A percentile compares a stretch with the other conserved stretches of the same genome.
Evolutionary conservation across 1,140 invertebrate species (phyloP).

Genomic region (Zaprionus inermis): DNA sequence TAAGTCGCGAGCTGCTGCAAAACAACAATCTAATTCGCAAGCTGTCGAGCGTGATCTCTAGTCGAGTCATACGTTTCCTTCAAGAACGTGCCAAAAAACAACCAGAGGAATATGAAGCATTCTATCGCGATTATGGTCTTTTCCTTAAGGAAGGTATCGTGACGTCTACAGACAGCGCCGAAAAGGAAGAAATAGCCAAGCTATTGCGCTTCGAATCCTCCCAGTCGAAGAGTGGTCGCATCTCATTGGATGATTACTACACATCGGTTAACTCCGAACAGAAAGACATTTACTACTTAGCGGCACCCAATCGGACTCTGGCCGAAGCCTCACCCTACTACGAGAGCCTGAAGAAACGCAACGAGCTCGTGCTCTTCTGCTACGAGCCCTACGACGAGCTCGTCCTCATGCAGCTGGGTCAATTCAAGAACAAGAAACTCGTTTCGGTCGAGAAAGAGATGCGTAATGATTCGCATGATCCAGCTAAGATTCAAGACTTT

Average conservation of each 20-base stretch:
- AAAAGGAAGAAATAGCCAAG: constrained; percentile 97
- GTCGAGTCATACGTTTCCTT: constrained; percentile 93
- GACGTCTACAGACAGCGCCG: constrained; percentile 89
- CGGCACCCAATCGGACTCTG: constrained; percentile 95
- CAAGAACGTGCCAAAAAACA: constrained; percentile 94
- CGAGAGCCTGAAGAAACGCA: constrained; percentile 94
- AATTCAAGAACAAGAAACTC: constrained; percentile 92
- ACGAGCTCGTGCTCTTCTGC: constrained; percentile 97
- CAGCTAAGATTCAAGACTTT: constrained; percentile 86
- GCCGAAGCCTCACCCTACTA: constrained; percentile 97
- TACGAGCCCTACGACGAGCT: constrained; percentile 98
- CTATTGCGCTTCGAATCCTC: constrained; percentile 97
- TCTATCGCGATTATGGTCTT: constrained; percentile 96
- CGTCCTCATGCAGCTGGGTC: constrained; percentile 94
- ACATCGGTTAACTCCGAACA: constrained; percentile 90
- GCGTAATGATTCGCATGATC: constrained; percentile 87
- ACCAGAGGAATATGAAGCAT: constrained; percentile 91
- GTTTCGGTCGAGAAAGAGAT: constrained; percentile 98
- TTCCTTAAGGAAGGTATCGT: constrained; percentile 98
- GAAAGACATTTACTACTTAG: constrained; percentile 96
- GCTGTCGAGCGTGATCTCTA: constrained; percentile 93
- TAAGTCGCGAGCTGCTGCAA: constrained; percentile 97
- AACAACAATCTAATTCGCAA: constrained; percentile 96
- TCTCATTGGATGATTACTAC: constrained; percentile 95
- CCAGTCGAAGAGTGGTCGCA: constrained; percentile 88